Conservation (phyloP, 2,113 vertebrate species). For the Coryphaenoides rupestris region DNA sequence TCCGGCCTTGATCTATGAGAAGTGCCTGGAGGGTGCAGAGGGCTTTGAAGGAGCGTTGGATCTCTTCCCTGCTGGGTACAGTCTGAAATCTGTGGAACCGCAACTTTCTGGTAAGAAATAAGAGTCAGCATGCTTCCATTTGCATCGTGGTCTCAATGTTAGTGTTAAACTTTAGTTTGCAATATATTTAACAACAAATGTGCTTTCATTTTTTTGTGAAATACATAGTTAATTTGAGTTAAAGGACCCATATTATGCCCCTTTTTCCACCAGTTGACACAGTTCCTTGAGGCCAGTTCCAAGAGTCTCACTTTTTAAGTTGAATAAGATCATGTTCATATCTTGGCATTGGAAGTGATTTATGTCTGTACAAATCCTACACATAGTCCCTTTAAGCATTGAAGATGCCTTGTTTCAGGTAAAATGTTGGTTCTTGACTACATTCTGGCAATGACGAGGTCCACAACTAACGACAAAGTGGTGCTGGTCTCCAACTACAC, state of each 20-base stretch:
- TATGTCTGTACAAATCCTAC: too few species aligned
- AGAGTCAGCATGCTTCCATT: not conserved
- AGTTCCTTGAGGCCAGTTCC: too few species aligned
- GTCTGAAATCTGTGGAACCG: slow-evolving; percentile 84
- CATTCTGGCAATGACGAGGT: slow-evolving; percentile 89
- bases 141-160: not conserved
- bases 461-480: slow-evolving; percentile 87
- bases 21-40: slow-evolving; percentile 87
- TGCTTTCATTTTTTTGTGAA: not conserved
- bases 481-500: slow-evolving; percentile 98
- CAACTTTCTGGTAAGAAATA: slow-evolving; percentile 86
- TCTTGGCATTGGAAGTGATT: too few species aligned
- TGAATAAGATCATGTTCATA: too few species aligned
- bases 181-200: too few species aligned
- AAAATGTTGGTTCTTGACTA: slow-evolving; percentile 97
- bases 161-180: not conserved
- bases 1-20: slow-evolving; percentile 89
- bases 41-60: slow-evolving; percentile 86
- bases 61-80: slow-evolving; percentile 85
- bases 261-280: too few species aligned
- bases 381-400: too few species aligned
- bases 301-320: too few species aligned
- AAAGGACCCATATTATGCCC: too few species aligned
- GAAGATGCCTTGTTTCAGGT: slow-evolving; percentile 66
- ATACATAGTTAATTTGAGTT: too few species aligned